Percentiles rank a stretch among this genome's conserved stretches.
Evolutionary conservation across 2,888 invertebrate species (phyloP).

Genomic region (Aporophyla lueneburgensis): DNA sequence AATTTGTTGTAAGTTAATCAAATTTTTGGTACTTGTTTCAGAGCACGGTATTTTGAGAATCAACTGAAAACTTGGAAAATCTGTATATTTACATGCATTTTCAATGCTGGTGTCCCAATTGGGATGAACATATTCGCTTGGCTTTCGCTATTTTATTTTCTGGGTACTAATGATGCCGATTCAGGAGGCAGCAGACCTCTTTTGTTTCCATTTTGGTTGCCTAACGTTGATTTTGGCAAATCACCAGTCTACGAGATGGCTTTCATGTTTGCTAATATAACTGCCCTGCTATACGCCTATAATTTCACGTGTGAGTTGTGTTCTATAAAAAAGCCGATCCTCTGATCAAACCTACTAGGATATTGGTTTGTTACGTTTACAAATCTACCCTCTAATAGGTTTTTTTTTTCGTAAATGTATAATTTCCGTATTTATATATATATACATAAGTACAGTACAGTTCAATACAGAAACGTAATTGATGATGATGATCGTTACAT

Average conservation of each 20-base stretch:
- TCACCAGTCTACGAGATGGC: slow-evolving; percentile 77
- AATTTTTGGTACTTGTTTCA: slow-evolving; percentile 51
- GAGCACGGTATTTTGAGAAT: slow-evolving; percentile 74
- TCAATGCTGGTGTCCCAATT: slow-evolving; percentile 56
- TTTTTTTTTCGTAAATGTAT: neutral
- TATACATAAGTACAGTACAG: too few relatives aligned
- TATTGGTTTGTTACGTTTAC: too few relatives aligned
- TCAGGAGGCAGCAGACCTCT: slow-evolving; percentile 71
- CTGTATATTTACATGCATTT: slow-evolving; percentile 67
- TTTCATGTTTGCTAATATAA: slow-evolving; percentile 71
- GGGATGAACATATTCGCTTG: slow-evolving; percentile 68
- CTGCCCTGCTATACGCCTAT: slow-evolving; percentile 66
- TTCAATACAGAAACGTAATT: too few relatives aligned
- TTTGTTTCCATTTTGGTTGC: slow-evolving; percentile 78
- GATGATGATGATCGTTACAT: too few relatives aligned
- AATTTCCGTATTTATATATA: too few relatives aligned
- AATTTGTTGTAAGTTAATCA: neutral
- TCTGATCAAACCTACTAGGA: too few relatives aligned
- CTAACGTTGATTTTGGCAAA: slow-evolving; percentile 70
- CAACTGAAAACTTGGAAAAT: slow-evolving; percentile 79
- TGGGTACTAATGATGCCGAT: slow-evolving; percentile 65
- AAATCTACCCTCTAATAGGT: too few relatives aligned
- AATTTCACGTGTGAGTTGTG: slow-evolving; percentile 78
- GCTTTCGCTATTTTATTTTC: slow-evolving; percentile 67
- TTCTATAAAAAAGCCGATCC: neutral